phyloP scores from a whole-genome alignment of 2,113 vertebrate genomes.

The Clarias magur region DNA sequence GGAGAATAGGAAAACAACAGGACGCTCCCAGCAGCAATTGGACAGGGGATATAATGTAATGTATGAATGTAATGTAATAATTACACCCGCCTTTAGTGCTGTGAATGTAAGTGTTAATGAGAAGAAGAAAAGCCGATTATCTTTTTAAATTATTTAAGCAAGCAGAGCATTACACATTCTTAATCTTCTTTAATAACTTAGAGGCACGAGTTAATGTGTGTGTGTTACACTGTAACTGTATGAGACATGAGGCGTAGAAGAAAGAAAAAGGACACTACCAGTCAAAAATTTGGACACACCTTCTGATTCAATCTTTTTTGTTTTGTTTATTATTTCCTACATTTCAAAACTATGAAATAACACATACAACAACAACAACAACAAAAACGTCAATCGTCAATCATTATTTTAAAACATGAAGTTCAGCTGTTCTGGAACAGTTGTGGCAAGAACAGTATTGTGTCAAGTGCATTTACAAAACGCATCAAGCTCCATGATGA shows the following conservation, averaged over 20 bases:
- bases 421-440: too few species aligned
- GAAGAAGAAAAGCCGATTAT: background rate
- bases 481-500: too few species aligned
- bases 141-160: background rate
- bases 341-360: too few species aligned
- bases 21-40: background rate
- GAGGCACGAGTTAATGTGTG: background rate
- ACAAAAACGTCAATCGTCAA: too few species aligned
- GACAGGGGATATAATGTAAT: background rate
- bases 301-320: too few species aligned
- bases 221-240: background rate
- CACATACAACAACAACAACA: too few species aligned
- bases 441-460: too few species aligned
- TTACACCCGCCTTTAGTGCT: background rate
- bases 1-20: background rate
- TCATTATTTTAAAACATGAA: too few species aligned
- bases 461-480: too few species aligned
- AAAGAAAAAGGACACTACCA: background rate
- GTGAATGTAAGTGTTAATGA: background rate
- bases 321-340: too few species aligned
- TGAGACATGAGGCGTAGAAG: background rate
- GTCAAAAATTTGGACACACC: too few species aligned
- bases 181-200: background rate
- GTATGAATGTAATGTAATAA: background rate
- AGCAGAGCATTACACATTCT: background rate